Base-by-base conservation (phyloP, 2,888 invertebrate genomes). In the Pimpla rufipes region DNA sequence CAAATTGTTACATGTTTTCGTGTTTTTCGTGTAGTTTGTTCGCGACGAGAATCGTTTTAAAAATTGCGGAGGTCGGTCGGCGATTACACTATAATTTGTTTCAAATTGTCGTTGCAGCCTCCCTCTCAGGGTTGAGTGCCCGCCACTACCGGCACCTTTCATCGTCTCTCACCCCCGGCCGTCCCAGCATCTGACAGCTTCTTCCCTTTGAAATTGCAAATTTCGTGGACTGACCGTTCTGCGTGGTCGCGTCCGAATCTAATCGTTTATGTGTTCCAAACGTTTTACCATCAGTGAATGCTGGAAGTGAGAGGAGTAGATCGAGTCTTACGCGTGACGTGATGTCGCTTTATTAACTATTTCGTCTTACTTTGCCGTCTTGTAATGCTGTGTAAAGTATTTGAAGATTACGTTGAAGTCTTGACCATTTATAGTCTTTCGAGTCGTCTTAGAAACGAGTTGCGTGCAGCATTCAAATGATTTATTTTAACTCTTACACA, bases 201-300 rank as follows among this genome's bases (percentile, higher is more conserved):
- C 79, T 47, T 29, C 2, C 29, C 76, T 75, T 85, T 78, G 81
- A 79, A 85, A 84, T 81, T 81, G 81, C 71, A 76, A 67, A 81
- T 79, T 85, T 79, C 66, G 40, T 50, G 45, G 59, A 70, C 76
- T 50, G 23, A 64, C 64, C 75, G 59, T 83, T 47, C 40, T 45
- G 37, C 29, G 52, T 42, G 42, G 52, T 11, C 10, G 64, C 55
- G 7, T 42, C 52, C 11, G 10, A 70, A 75, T 79, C 70, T 42
- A 62, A 75, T 70, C 68, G 29, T n/a, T 55, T 40, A 47, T 10
- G 13, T 21, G 2, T 37, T 40, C 29, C 21, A n/a, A 77, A 62
- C 52, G 23, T 37, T 57, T 71, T 21, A 57, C 57, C 10, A 13
- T 11, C 10, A 10, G 21, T 18, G 8, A 50, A 50, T 52, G 10